A percentile compares a stretch with the other conserved stretches of the same genome.
Evolutionary conservation across 2,888 invertebrate genomes (phyloP).

Genomic region (Iselma pallidipennis): DNA sequence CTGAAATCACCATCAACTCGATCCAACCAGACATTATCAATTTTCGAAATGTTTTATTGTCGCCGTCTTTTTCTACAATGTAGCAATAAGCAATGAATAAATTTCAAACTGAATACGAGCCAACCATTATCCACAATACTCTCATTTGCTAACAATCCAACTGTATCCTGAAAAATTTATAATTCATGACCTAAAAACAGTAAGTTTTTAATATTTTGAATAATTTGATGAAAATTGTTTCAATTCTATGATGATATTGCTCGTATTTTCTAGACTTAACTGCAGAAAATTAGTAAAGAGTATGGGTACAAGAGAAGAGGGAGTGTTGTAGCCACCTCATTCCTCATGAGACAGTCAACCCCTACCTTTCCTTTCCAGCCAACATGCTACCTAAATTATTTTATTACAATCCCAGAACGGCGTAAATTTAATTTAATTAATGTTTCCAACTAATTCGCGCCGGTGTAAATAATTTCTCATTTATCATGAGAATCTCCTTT

Average conservation of each 20-base stretch:
- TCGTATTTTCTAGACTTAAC: background rate
- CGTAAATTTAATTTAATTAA: constrained; percentile 30
- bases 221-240: too few relatives aligned
- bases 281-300: background rate
- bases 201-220: too few relatives aligned
- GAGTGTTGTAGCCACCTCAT: background rate
- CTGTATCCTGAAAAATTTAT: too few relatives aligned
- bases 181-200: too few relatives aligned
- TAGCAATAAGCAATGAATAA: background rate
- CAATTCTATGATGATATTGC: too few relatives aligned
- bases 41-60: background rate
- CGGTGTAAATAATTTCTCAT: constrained; percentile 7
- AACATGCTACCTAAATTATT: constrained; percentile 29
- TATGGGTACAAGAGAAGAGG: too few relatives aligned
- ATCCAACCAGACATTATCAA: constrained; percentile 5
- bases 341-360: background rate
- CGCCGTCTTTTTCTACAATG: background rate
- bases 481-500: background rate
- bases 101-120: background rate
- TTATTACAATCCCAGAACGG: constrained; percentile 22
- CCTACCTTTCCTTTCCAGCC: constrained; percentile 16
- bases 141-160: too few relatives aligned
- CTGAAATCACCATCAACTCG: constrained; percentile 17
- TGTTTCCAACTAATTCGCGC: constrained; percentile 15
- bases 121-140: background rate